Evolutionary conservation across 2,113 vertebrate genomes (phyloP).

Genomic region (Zosterops pallidus): DNA sequence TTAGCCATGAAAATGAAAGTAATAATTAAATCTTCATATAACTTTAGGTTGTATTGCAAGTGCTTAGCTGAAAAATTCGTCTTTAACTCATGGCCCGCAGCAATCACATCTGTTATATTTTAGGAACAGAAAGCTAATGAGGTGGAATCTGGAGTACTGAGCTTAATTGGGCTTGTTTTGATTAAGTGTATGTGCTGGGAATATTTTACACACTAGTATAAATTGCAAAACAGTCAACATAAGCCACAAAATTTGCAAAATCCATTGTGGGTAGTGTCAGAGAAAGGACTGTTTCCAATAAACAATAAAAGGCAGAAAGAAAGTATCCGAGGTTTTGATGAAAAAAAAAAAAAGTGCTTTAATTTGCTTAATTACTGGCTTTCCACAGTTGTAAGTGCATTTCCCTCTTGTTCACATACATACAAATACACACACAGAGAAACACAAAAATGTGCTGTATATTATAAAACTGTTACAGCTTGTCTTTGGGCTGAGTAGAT

Average conservation of each 20-base stretch:
- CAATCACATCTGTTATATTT: constrained; percentile 85
- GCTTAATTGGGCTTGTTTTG: constrained; percentile 86
- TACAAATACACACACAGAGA: not conserved
- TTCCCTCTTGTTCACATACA: constrained; percentile 13
- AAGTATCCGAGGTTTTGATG: constrained; percentile 56
- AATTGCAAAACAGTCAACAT: constrained; percentile 73
- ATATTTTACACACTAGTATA: constrained; percentile 80
- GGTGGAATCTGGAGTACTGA: constrained; percentile 81
- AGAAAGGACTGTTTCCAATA: constrained; percentile 31
- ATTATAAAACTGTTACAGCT: not conserved
- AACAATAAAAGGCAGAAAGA: constrained; percentile 54
- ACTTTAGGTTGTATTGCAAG: constrained; percentile 79
- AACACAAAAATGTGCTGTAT: not conserved
- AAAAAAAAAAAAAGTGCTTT: constrained; percentile 15
- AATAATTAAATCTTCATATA: constrained; percentile 80
- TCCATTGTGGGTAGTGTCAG: constrained; percentile 62
- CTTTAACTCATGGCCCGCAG: constrained; percentile 79
- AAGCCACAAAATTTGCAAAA: constrained; percentile 71
- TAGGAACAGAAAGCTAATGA: constrained; percentile 84
- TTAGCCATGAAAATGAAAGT: constrained; percentile 74
- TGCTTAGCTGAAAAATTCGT: constrained; percentile 77
- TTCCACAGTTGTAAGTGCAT: constrained; percentile 16
- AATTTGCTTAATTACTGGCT: constrained; percentile 57
- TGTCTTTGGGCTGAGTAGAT: constrained; percentile 17
- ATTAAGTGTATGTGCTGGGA: constrained; percentile 83